A percentile compares a stretch with the other conserved stretches of the same genome.
phyloP scores from a whole-genome alignment of 2,888 invertebrate species.

The Linyphia triangularis region DNA sequence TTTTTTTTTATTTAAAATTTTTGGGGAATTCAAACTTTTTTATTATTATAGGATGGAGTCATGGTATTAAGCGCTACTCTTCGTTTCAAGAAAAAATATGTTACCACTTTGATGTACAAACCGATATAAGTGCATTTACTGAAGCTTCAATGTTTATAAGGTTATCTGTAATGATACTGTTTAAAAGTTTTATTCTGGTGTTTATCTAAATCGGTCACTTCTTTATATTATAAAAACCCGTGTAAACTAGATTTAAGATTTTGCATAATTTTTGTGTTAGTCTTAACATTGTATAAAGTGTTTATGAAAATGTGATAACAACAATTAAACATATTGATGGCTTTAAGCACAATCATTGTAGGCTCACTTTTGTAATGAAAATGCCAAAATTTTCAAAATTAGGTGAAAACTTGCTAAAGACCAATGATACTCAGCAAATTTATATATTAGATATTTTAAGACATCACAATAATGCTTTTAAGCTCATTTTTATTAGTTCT shows the following conservation, averaged over 20 bases:
- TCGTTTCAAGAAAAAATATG: slow-evolving; percentile 99
- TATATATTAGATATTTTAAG: no score
- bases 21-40: not conserved
- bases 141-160: not conserved
- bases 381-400: no score
- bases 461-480: no score
- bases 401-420: no score
- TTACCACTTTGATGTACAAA: slow-evolving; percentile 98
- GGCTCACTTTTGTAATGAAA: no score
- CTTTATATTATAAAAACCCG: not conserved
- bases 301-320: no score
- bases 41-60: slow-evolving; percentile 88
- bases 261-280: not conserved
- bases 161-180: no score
- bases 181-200: not conserved
- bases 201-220: not conserved
- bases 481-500: no score
- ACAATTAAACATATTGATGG: not conserved
- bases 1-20: slow-evolving; percentile 4
- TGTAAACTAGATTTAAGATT: not conserved
- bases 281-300: not conserved
- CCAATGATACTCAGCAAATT: no score
- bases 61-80: slow-evolving; percentile 99
- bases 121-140: slow-evolving; percentile 85
- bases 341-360: no score